Conservation (phyloP, 2,113 vertebrate genomes). For the Nycticorax nycticorax region DNA sequence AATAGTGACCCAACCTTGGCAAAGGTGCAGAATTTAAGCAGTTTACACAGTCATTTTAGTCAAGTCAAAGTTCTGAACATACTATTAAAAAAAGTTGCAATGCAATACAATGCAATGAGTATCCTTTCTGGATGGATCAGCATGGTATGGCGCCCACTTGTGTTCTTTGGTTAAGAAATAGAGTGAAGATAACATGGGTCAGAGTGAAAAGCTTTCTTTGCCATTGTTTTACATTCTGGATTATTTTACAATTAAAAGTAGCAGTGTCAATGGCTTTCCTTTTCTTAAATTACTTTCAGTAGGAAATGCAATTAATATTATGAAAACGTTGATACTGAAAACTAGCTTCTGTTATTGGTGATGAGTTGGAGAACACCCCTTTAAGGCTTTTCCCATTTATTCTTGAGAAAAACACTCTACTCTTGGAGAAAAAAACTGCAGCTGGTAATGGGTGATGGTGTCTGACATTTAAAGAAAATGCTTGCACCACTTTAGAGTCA, state of each 20-base stretch:
- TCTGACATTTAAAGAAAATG: background rate
- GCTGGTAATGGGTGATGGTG: background rate
- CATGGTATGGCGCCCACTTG: background rate
- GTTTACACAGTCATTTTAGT: background rate
- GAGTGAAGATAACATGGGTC: background rate
- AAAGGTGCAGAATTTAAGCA: background rate
- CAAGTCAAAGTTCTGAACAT: background rate
- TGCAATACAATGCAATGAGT: background rate
- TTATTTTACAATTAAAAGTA: slow-evolving; percentile 9
- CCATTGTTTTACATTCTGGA: background rate
- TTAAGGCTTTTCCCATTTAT: slow-evolving; percentile 31
- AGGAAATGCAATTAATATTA: background rate
- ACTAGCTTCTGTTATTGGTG: background rate
- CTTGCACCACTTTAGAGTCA: background rate
- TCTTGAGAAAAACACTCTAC: background rate
- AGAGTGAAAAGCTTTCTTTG: slow-evolving; percentile 17
- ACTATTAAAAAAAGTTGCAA: background rate
- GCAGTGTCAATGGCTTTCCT: background rate
- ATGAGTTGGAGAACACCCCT: background rate
- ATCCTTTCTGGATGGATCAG: background rate
- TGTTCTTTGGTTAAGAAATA: background rate
- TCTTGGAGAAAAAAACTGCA: background rate
- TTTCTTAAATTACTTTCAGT: background rate
- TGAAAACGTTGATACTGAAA: background rate
- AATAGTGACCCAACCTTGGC: background rate